Base-by-base conservation (phyloP, 2,113 vertebrate species). In the Paramormyrops kingsleyae region DNA sequence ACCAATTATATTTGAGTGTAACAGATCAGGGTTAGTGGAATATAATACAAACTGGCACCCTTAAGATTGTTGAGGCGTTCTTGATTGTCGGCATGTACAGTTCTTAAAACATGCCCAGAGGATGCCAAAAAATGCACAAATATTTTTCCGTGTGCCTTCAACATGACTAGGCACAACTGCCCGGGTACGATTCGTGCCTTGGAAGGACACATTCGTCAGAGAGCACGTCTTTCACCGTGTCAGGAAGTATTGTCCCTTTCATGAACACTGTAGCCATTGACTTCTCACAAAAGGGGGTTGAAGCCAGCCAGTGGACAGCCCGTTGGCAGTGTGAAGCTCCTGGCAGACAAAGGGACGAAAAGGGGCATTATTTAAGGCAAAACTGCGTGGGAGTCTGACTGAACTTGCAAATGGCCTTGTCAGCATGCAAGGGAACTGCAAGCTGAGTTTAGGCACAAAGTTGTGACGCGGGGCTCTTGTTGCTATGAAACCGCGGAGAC, bases 201-300 rank as follows among this genome's bases (percentile, higher is more conserved):
- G 19, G 83, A 92, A 89, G 92, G 90, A 92, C 87, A 83, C 89
- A 91, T 93, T 92, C 91, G 91, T 92, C 83, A 24, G 66, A 80
- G 74, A 89, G 46, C 70, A 91, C 39, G 53, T 93, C 86, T 92
- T 91, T 92, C 86, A 90, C 85, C 89, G 84, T 44, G 56, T 88
- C 87, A 86, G 85, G 89, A 90, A 88, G 46, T 90, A 91, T 92
- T 92, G 90, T 91, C 91, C 91, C 90, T 92, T 89, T 88, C 90
- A 49, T 46, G 91, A 85, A 91, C 89, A 90, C 90, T 91, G 91
- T 91, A 87, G 89, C 91, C 77, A 91, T 53, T 93, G 93, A 92
- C 92, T 90, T 88, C 89, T 85, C 89, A 88, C 91, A 90, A 90
- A 91, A 88, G 44, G 83, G 53, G 83, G 86, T 89, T 35, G 83